Base-by-base conservation (phyloP, 2,797 vertebrate species). In the Somateria mollissima region DNA sequence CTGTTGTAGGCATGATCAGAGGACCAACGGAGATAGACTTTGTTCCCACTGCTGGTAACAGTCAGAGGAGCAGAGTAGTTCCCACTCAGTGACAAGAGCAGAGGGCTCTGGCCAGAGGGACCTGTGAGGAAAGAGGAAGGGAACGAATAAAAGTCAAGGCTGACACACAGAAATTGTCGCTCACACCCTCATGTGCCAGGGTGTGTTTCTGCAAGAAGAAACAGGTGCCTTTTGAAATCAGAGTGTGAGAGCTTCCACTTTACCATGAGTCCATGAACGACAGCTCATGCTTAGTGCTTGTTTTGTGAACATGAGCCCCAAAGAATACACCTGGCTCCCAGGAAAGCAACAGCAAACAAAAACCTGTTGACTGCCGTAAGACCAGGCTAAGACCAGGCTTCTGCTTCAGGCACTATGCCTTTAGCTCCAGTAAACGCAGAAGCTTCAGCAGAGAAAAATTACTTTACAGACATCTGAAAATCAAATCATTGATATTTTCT, bases 1-100 rank as follows among this genome's bases (percentile, higher is more conserved):
- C 99, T 98, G 94, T 98, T 99, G 95, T 99, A 99, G 25, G 99
- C 98, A 4, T 99, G 99, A 94, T 99, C 99, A 11, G 99, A 99
- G 41, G 99, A 99, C 99, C 99, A 99, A 86, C 99, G 99, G 81
- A 99, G 98, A 94, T 99, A 99, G 71, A 99, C 99, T 83, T 98
- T 99, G 97, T 98, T 99, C 82, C 98, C 98, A 2, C 99, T 98
- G 98, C 99, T 99, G 95, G 98, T 99, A 96, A 99, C 99, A 14
- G 98, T 98, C 96, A 99, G 97, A 0, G 99, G 99, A 60, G 98
- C 98, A 7, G 99, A 99, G 91, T 99, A 99, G 98, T 99, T 99
- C 13, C 99, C 99, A 32, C 99, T 99, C 79, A 99, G 98, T 11
- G 99, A 99, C 69, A 99, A 98, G 21, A 99, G 98, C 53, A 99